These are phyloP conservation scores for Chelonoidis abingdonii DNA, from an alignment of 2,113 vertebrate genomes.

Conservation along the genomic window DNA sequence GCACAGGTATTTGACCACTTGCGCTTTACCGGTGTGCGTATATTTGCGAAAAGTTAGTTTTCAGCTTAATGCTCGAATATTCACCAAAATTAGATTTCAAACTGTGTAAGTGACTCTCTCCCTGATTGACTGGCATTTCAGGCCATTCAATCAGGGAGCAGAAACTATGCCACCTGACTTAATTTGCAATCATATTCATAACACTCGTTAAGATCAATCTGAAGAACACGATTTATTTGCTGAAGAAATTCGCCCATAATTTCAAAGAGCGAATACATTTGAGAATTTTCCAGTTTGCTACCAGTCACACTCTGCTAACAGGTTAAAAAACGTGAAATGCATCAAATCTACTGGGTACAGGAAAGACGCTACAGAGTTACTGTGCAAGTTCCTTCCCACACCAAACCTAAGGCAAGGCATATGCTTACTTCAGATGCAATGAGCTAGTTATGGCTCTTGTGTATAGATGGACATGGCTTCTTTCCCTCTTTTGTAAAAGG, in stretches of 20 bases:
- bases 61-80: not conserved
- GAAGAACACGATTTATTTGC: not conserved
- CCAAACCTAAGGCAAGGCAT: slow-evolving; percentile 34
- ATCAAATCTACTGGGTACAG: not conserved
- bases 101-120: not conserved
- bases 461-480: slow-evolving; percentile 59
- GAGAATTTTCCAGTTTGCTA: not conserved
- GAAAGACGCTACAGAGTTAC: slow-evolving; percentile 21
- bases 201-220: not conserved
- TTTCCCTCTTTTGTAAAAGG: slow-evolving; percentile 82
- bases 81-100: not conserved
- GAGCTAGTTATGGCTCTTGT: not conserved
- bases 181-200: not conserved
- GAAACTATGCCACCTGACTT: not conserved
- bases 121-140: not conserved
- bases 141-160: not conserved
- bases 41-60: slow-evolving; percentile 16
- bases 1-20: not conserved
- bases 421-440: not conserved
- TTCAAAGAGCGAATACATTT: not conserved
- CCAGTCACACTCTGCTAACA: not conserved
- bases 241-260: not conserved
- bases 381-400: slow-evolving; percentile 59
- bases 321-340: not conserved
- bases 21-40: not conserved